Base-by-base conservation (phyloP, 2,797 vertebrate genomes). In the Ctenochaetus hawaiiensis region DNA sequence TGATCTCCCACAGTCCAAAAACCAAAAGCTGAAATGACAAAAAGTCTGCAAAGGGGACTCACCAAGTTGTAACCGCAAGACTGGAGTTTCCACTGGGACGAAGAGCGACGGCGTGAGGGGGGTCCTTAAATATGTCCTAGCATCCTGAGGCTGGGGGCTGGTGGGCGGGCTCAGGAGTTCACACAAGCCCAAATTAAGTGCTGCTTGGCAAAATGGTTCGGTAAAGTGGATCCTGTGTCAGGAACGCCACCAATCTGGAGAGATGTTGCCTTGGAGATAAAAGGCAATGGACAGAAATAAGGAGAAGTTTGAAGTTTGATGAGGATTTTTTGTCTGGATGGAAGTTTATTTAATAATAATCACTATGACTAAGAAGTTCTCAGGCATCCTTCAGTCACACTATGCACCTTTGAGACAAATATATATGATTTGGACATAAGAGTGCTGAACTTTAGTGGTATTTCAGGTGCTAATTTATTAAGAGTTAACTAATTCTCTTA, bases 181-280 rank as follows among this genome's bases (percentile, higher is more conserved):
- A 87, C 87, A 93, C 89, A 95, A 94, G 91, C 81, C 95, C 94
- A 95, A 96, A 96, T 95, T 92, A 95, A 94, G 95, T 94, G 91
- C 87, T 91, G 92, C 87, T 90, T 77, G 64, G 89, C 74, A 88
- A 92, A 93, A 93, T 82, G 89, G 54, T 79, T 63, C 82, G 80
- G 86, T 80, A 87, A 90, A 90, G 84, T 91, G 87, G 89, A 84
- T 93, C 87, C 80, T 78, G 76, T 83, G 91, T 84, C 85, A 79
- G 79, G 78, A 84, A 91, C 39, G 26, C 84, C 89, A 89, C 81
- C 81, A 91, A 86, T 93, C 72, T 83, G 80, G 79, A 87, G 74
- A 82, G 72, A 83, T 80, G 84, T 79, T 90, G 67, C 75, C 81
- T 66, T 75, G 75, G 83, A 82, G 58, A 83, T 26, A 57, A 82